Base-by-base conservation (phyloP, 1,140 invertebrate genomes). In the Papilio machaon region DNA sequence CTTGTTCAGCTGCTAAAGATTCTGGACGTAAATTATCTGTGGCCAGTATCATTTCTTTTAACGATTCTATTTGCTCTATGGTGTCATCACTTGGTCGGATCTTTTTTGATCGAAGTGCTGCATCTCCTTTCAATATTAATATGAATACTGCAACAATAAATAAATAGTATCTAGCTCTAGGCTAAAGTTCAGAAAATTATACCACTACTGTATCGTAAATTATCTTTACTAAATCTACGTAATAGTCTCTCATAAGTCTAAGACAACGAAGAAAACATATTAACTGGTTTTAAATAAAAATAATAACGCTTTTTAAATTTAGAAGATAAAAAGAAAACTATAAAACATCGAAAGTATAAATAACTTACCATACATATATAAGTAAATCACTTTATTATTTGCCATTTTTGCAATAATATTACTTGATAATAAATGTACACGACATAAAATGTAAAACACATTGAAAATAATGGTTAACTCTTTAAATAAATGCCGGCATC, bases 1-100 rank as follows among this genome's bases (percentile, higher is more conserved):
- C 52, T 58, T 15, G 49, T 58, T 78, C 75, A 11, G 35, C 52
- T 38, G 49, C 52, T 35, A 78, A 38, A 6, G 30, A 54, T 52
- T 58, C 52, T 38, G 75, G 75, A 15, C 30, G 75, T 43, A 78
- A 78, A 43, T 30, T 35, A 15, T 78, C 75, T 9, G 8, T 43
- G 3, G 52, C 49, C 5, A 78, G 54, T 13, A 78, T 60, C 52
- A 60, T 58, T 78, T 58, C 75, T 38, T 78, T 23, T 78, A 78
- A 60, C 1, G 75, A 17, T 15, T 78, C 47, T 54, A 78, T 60
- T 54, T 38, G 49, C 17, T 78, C 23, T 17, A 35, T 78, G 47
- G 30, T 35, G 46, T 76, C 47, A 35, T 49, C 38, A 7, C 8
- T 30, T 52, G 15, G 8, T 75, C 17, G 74, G 15, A 30, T 47